Conservation (phyloP, 1,140 invertebrate genomes). For the Rhagoletis pomonella region DNA sequence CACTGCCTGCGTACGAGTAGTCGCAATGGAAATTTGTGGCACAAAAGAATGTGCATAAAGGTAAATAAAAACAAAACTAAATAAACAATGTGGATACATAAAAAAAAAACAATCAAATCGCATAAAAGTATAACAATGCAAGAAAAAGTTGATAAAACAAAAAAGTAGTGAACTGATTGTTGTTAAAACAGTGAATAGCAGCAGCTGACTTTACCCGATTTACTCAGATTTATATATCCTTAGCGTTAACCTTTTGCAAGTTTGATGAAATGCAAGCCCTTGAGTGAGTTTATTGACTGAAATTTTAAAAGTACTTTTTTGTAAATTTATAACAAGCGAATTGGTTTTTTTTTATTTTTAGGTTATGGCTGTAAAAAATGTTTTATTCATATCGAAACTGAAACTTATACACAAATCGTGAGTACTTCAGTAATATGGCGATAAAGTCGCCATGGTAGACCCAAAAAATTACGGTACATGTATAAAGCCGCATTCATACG, state of each 20-base stretch:
- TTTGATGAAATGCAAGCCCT: neutral
- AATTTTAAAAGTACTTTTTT: no score
- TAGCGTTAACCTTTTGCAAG: neutral
- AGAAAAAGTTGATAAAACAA: neutral
- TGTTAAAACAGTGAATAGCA: neutral
- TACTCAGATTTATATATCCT: neutral
- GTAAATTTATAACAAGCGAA: no score
- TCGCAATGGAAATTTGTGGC: neutral
- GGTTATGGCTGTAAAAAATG: no score
- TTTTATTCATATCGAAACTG: no score
- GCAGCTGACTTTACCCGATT: neutral
- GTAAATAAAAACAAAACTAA: neutral
- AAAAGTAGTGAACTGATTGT: neutral
- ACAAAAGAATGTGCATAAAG: slow-evolving; percentile 19
- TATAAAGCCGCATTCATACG: no score
- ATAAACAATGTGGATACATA: neutral
- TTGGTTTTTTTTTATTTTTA: no score
- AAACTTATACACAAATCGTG: no score
- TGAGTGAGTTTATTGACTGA: neutral
- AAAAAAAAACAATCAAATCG: neutral
- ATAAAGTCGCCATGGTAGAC: no score
- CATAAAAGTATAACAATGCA: neutral
- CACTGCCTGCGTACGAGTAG: neutral
- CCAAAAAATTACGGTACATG: no score
- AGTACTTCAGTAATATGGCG: no score